Conservation (phyloP, 2,113 vertebrate species). For the Ursus arctos region DNA sequence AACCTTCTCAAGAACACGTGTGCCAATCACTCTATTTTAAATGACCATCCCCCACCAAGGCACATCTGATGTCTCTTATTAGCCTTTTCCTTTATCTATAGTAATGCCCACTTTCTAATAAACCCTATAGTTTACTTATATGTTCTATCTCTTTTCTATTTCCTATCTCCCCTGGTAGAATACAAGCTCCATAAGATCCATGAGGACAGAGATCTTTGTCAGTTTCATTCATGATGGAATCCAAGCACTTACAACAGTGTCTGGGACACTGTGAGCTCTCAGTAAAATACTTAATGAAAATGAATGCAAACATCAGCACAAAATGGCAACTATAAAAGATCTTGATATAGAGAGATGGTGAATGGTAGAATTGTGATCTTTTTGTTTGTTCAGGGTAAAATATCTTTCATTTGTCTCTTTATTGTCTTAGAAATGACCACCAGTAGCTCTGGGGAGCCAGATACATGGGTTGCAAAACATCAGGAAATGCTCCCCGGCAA, state of each 20-base stretch:
- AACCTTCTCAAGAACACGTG: background rate
- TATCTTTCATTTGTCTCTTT: background rate
- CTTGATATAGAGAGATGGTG: background rate
- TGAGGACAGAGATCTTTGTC: background rate
- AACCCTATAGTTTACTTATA: background rate
- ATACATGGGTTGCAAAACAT: background rate
- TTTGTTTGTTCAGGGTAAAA: background rate
- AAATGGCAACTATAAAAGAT: background rate
- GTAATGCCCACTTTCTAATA: background rate
- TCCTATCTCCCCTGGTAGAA: background rate
- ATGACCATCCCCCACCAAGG: background rate
- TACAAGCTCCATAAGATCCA: background rate
- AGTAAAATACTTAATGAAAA: background rate
- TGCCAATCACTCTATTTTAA: background rate
- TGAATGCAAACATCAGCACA: background rate
- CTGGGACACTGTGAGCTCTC: background rate
- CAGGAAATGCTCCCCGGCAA: background rate
- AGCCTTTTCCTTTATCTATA: background rate
- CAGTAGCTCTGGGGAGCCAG: background rate
- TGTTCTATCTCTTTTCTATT: background rate
- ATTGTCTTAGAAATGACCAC: background rate
- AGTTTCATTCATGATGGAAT: background rate
- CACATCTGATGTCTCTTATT: background rate
- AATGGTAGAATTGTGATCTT: background rate
- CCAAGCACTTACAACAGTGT: background rate